phyloP scores from a whole-genome alignment of 2,113 vertebrate species.

The Nothoprocta perdicaria region DNA sequence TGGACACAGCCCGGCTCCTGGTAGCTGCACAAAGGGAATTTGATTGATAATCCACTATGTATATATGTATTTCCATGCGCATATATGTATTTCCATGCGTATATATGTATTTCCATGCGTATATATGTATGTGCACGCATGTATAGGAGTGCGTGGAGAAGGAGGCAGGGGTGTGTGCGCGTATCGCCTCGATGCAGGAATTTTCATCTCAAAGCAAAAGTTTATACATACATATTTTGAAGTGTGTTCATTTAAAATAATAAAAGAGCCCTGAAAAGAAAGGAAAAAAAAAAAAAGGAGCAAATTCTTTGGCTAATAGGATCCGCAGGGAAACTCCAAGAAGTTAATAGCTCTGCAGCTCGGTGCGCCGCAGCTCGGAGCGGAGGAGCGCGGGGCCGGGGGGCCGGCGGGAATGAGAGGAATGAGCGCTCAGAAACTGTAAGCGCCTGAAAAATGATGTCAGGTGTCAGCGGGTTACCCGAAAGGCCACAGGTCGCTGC shows the following conservation, averaged over 20 bases:
- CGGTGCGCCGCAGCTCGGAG: no score
- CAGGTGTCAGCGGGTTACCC: not conserved
- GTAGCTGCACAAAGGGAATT: not conserved
- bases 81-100: not conserved
- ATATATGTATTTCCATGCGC: not conserved
- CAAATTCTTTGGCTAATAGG: constrained; percentile 58
- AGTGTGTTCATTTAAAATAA: constrained; percentile 48
- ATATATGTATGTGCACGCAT: not conserved
- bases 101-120: not conserved
- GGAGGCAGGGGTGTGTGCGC: not conserved
- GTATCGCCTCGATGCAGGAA: not conserved
- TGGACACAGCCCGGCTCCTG: not conserved
- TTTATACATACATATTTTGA: constrained; percentile 8
- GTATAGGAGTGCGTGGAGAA: not conserved
- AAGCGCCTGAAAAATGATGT: not conserved
- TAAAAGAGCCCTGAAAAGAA: constrained; percentile 1
- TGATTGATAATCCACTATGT: not conserved
- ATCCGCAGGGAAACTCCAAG: constrained; percentile 60
- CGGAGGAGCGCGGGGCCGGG: no score
- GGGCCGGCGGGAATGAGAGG: not conserved
- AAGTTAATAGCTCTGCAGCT: constrained; percentile 26
- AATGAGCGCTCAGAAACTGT: not conserved
- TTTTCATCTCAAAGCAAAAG: constrained; percentile 1
- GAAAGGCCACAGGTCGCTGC: accelerated
- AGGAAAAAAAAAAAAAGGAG: not conserved